These are phyloP conservation scores for Ictidomys tridecemlineatus DNA, from an alignment of 2,113 vertebrate genomes.

Conservation along the genomic window DNA sequence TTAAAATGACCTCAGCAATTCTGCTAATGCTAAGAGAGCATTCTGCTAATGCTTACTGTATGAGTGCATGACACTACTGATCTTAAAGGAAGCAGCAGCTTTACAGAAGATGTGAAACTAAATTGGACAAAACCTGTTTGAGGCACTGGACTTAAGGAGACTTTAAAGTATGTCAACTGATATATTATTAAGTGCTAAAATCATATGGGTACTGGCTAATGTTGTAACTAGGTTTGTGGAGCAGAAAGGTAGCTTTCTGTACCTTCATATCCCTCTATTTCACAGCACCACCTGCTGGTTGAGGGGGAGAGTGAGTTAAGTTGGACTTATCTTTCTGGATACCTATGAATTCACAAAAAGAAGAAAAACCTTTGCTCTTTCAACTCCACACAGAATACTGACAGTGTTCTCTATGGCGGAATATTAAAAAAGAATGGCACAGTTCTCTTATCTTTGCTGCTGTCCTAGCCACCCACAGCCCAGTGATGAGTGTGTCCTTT, in stretches of 20 bases:
- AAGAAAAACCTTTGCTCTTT: conserved; percentile 62
- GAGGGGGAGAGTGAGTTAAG: background rate
- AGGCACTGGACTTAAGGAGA: background rate
- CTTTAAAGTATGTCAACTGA: conserved; percentile 26
- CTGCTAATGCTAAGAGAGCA: background rate
- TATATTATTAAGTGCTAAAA: conserved; percentile 7
- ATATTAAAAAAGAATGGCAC: conserved; percentile 15
- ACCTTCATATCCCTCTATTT: conserved; percentile 69
- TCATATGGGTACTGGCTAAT: background rate
- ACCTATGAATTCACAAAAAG: conserved; percentile 43
- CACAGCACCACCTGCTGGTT: conserved; percentile 87
- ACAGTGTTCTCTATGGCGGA: background rate
- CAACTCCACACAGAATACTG: background rate
- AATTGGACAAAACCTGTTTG: conserved; percentile 10
- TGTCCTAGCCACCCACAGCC: conserved; percentile 71
- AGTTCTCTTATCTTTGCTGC: conserved; percentile 57
- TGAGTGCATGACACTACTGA: background rate
- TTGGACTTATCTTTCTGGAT: background rate
- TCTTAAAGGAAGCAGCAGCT: conserved; percentile 17
- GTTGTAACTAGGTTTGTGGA: conserved; percentile 23
- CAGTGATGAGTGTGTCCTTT: conserved; percentile 75
- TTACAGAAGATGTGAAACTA: conserved; percentile 53
- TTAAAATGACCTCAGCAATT: background rate
- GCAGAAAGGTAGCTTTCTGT: background rate
- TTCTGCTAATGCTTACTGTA: background rate